Evolutionary conservation across 2,888 invertebrate genomes (phyloP).

Genomic region (Idaea biselata): DNA sequence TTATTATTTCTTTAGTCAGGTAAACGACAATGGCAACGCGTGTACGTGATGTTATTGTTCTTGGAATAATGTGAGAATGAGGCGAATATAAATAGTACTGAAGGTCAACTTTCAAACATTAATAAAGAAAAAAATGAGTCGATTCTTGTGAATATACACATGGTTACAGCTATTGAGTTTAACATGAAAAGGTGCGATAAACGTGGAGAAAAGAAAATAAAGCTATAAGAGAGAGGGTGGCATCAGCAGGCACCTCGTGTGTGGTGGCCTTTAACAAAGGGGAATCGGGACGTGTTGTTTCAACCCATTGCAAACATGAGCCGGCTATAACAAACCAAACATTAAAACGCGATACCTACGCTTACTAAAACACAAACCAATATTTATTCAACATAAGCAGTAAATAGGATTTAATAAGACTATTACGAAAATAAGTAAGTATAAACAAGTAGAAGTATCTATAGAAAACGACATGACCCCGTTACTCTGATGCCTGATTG

Average conservation of each 20-base stretch:
- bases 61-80: slow-evolving; percentile 22
- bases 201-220: slow-evolving; percentile 49
- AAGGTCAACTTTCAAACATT: slow-evolving; percentile 29
- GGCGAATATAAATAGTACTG: slow-evolving; percentile 18
- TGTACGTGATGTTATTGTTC: slow-evolving; percentile 28
- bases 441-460: slow-evolving; percentile 56
- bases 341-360: slow-evolving; percentile 25
- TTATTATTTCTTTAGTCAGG: slow-evolving; percentile 28
- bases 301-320: slow-evolving; percentile 41
- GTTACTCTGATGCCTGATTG: slow-evolving; percentile 69
- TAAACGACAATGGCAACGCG: slow-evolving; percentile 26
- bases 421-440: slow-evolving; percentile 29
- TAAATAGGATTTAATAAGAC: slow-evolving; percentile 45
- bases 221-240: slow-evolving; percentile 34
- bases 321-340: slow-evolving; percentile 35
- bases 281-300: slow-evolving; percentile 45
- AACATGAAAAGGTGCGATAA: slow-evolving; percentile 38
- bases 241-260: slow-evolving; percentile 49
- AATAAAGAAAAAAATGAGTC: slow-evolving; percentile 33
- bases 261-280: slow-evolving; percentile 46
- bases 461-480: slow-evolving; percentile 71
- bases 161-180: slow-evolving; percentile 30
- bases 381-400: slow-evolving; percentile 38
- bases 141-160: slow-evolving; percentile 34
- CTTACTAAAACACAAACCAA: slow-evolving; percentile 28